Percentiles rank a stretch among this genome's conserved stretches.
Conservation (phyloP, 2,888 invertebrate species). For the Lobophora halterata region DNA sequence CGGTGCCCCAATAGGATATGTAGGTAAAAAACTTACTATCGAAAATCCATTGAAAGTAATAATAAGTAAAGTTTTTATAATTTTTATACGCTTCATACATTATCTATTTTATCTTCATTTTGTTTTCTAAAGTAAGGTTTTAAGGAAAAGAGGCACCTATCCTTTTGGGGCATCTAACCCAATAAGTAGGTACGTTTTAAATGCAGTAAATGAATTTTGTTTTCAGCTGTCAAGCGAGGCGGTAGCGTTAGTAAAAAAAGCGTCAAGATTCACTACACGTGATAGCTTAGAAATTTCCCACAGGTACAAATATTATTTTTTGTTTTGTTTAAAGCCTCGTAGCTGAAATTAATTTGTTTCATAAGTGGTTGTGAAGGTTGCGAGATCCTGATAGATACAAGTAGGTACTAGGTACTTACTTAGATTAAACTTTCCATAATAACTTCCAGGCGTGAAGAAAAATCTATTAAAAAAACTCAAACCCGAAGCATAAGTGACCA, state of each 20-base stretch:
- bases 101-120: too few species aligned
- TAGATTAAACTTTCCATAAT: background rate
- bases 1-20: too few species aligned
- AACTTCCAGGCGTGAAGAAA: conserved; percentile 35
- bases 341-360: conserved; percentile 1
- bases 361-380: too few species aligned
- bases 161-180: too few species aligned
- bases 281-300: conserved; percentile 65
- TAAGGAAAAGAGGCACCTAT: too few species aligned
- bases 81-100: background rate
- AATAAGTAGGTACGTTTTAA: too few species aligned
- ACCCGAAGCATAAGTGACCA: conserved; percentile 16
- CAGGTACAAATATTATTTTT: conserved; percentile 52
- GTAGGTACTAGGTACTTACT: too few species aligned
- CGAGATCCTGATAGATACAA: too few species aligned
- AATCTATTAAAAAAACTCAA: conserved; percentile 26
- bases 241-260: conserved; percentile 20
- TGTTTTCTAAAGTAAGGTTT: too few species aligned
- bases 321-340: conserved; percentile 13
- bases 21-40: too few species aligned
- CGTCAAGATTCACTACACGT: conserved; percentile 47
- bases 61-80: background rate
- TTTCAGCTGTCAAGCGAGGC: conserved; percentile 47
- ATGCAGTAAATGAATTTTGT: conserved; percentile 28
- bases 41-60: too few species aligned